Base-by-base conservation (phyloP, 2,797 vertebrate genomes). In the Rhadinocentrus ornatus region DNA sequence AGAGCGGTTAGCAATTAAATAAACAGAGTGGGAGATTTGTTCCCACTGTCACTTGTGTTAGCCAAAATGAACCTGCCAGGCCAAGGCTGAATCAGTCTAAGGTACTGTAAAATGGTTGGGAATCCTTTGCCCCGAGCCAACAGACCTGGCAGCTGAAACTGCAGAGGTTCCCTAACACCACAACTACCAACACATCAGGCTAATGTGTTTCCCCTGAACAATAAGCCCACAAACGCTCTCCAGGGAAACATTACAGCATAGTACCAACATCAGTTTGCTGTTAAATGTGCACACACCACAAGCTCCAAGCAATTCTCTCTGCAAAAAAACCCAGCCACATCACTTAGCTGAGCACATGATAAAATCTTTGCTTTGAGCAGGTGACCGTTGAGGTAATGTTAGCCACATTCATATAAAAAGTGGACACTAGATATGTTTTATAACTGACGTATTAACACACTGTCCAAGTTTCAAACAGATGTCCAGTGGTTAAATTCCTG, bases 1-100 rank as follows among this genome's bases (percentile, higher is more conserved):
- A 63, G 75, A 85, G 86, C 70, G 75, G 88, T 92, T 90, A 87
- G 81, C 78, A 84, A 87, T 90, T 90, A 84, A 82, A 89, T 86
- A 92, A 93, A 93, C 90, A 92, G 83, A 86, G 84, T 53, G 73
- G 78, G 81, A 83, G 89, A 89, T 91, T 85, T 89, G 88, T 89
- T 89, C 87, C 85, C 83, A 57, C 86, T 90, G 88, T 92, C 91
- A 88, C 83, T 86, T 77, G 84, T 44, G 44, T 81, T 79, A 66
- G 89, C 89, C 87, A 85, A 84, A 83, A 87, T 62, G 72, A 87
- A 89, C 81, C 88, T 83, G 79, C 75, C 54, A 46, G 76, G 80
- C 87, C 86, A 83, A 78, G 82, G 69, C 56, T 35, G 80, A 90
- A 71, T 83, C 84, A 67, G 68, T 75, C 72, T 61, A 84, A 86